Conservation (phyloP, 2,113 vertebrate genomes). For the Ranitomeya imitator region DNA sequence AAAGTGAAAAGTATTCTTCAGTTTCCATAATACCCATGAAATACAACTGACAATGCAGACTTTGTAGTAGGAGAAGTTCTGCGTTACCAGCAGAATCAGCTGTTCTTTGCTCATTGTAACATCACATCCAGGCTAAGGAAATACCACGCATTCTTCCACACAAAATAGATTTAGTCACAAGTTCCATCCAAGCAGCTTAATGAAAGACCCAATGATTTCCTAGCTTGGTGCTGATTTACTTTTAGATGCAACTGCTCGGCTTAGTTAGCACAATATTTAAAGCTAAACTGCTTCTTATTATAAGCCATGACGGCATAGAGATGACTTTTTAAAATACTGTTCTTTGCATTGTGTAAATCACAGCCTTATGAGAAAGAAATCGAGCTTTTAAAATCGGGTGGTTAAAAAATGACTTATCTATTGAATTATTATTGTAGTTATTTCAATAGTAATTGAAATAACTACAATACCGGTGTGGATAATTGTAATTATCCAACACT, state of each 20-base stretch:
- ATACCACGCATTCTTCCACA: constrained; percentile 13
- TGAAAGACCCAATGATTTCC: constrained; percentile 4
- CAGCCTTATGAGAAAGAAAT: not conserved
- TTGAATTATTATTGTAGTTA: no score
- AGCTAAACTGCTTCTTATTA: not conserved
- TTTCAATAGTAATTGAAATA: no score
- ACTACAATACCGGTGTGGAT: no score
- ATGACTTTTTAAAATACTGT: not conserved
- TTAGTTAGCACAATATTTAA: constrained; percentile 27
- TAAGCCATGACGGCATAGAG: not conserved
- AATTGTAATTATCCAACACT: no score
- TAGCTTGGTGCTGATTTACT: constrained; percentile 39
- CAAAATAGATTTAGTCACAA: constrained; percentile 54
- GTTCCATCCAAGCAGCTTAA: constrained; percentile 49
- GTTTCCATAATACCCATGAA: not conserved
- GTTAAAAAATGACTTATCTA: not conserved
- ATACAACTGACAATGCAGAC: not conserved
- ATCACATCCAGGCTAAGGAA: constrained; percentile 45
- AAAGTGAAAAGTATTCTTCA: not conserved
- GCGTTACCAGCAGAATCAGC: constrained; percentile 53
- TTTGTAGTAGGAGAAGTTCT: constrained; percentile 15
- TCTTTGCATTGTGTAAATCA: not conserved
- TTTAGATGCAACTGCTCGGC: constrained; percentile 22
- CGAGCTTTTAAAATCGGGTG: not conserved
- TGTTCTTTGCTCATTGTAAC: constrained; percentile 45